Evolutionary conservation across 2,113 vertebrate genomes (phyloP).

Genomic region (Gracilinanus agilis): DNA sequence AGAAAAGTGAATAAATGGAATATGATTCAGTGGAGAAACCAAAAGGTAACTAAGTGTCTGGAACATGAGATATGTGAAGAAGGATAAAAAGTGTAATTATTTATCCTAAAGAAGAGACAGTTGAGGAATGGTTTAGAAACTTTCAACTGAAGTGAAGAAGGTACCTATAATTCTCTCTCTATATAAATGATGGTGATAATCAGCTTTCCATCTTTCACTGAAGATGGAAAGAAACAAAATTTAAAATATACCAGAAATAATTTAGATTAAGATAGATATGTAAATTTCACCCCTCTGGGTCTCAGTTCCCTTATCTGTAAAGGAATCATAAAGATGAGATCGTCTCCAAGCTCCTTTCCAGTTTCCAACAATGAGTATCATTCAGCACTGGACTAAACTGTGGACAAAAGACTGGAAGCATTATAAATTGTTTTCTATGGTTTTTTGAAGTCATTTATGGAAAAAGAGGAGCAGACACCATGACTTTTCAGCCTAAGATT

Average conservation of each 20-base stretch:
- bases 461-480: neutral
- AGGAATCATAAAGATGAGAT: neutral
- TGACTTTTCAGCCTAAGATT: neutral
- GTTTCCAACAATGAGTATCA: neutral
- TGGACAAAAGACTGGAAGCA: neutral
- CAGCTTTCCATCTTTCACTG: neutral
- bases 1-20: conserved; percentile 46
- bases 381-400: neutral
- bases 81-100: conserved; percentile 14
- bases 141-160: neutral
- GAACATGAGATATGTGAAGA: conserved; percentile 11
- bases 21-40: conserved; percentile 41
- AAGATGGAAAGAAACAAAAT: neutral
- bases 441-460: neutral
- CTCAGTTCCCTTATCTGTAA: neutral
- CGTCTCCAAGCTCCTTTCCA: neutral
- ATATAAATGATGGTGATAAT: neutral
- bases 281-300: neutral
- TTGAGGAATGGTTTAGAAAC: conserved; percentile 17
- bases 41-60: conserved; percentile 23
- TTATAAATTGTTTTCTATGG: neutral
- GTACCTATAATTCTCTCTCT: neutral
- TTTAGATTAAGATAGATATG: neutral
- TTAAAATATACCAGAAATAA: neutral
- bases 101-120: conserved; percentile 14